Percentiles rank a stretch among this genome's conserved stretches.
Conservation (phyloP, 1,140 invertebrate species). For the Rhyacophila brunnea region DNA sequence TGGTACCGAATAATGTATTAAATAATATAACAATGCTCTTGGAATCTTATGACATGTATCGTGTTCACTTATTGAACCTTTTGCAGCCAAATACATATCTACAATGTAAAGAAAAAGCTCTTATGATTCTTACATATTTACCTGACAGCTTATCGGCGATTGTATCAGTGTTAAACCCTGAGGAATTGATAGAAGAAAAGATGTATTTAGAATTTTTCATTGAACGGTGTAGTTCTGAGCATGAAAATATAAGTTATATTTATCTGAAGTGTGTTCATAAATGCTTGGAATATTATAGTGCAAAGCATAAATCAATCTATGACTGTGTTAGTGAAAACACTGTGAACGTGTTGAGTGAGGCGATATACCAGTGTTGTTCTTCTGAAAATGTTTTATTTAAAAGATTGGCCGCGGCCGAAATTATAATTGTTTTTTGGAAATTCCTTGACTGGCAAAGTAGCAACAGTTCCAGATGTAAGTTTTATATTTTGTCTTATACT, state of each 20-base stretch:
- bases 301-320: constrained; percentile 7
- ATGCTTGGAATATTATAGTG: constrained; percentile 16
- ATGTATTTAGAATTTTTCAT: not conserved
- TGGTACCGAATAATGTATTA: constrained; percentile 39
- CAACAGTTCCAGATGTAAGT: constrained; percentile 41
- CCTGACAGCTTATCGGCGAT: not conserved
- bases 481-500: constrained; percentile 5
- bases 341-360: constrained; percentile 36
- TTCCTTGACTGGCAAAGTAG: constrained; percentile 36
- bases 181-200: not conserved
- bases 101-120: constrained; percentile 11
- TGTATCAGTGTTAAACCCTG: not conserved
- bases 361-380: constrained; percentile 39
- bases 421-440: constrained; percentile 38
- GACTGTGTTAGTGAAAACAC: constrained; percentile 8
- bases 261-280: constrained; percentile 42
- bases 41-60: not conserved
- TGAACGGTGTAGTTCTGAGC: constrained; percentile 37
- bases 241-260: constrained; percentile 45
- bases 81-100: constrained; percentile 7
- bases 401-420: constrained; percentile 39
- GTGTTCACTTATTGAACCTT: not conserved
- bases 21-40: not conserved
- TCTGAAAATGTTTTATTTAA: constrained; percentile 40
- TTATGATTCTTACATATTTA: constrained; percentile 11